Base-by-base conservation (phyloP, 1,140 invertebrate genomes). In the Trypoxylus dichotomus region DNA sequence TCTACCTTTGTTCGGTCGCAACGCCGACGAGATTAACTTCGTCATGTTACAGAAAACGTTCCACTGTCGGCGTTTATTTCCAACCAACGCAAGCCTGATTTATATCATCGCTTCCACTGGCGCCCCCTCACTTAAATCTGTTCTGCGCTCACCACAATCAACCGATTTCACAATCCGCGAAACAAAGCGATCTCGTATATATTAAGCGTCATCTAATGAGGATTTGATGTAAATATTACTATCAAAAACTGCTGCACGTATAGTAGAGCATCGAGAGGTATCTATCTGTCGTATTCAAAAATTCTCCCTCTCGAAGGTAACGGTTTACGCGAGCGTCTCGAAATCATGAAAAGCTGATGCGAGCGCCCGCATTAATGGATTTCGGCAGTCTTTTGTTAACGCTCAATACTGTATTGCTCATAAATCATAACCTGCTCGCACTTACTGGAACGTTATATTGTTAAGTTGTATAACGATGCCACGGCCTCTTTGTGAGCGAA, bases 351-450 rank as follows among this genome's bases (percentile, higher is more conserved):
- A 37, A 27, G 60, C 60, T 24, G 60, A 68, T 68, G 7, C 27
- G 60, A 68, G 27, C n/a, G n/a, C 60, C 15, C 11, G 60, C 60
- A 68, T 68, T 68, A 68, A 68, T 68, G 60, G 60, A 68, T 68
- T 68, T 29, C 60, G 60, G 60, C 27, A 29, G 60, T 68, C 60
- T 29, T 68, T 68, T 68, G 60, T 68, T 68, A 68, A 68, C 60
- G 60, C 60, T 68, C 60, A 24, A 68, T 68, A 68, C 60, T 27
- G 11, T 24, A 24, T 68, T 68, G 60, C 60, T 68, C 60, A 29
- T 68, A 68, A 68, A 68, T 68, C 60, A 68, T 10, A 29, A 24
- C 60, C 60, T 25, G 27, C 60, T 68, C 60, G 11, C 21, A 10
- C 60, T 24, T 29, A 68, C 60, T 68, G 25, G 10, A 29, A 27